Percentiles rank a stretch among this genome's conserved stretches.
These are phyloP conservation scores for Carapus acus DNA, from an alignment of 2,797 vertebrate genomes.

Conservation along the genomic window DNA sequence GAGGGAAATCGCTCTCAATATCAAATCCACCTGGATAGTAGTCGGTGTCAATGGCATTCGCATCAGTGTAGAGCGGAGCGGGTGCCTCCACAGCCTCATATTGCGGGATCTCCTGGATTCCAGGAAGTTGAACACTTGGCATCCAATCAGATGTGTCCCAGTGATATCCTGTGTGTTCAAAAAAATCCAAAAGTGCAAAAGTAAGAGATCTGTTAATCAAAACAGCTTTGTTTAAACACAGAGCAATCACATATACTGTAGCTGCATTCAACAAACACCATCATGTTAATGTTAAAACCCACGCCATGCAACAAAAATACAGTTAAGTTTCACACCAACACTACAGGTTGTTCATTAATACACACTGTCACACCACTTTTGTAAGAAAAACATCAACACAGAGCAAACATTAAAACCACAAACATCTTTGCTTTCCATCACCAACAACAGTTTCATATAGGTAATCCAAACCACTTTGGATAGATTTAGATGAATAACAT, in stretches of 20 bases:
- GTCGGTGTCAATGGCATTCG: slow-evolving; percentile 91
- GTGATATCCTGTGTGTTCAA: slow-evolving; percentile 84
- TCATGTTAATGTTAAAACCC: slow-evolving; percentile 53
- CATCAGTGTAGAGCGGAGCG: slow-evolving; percentile 84
- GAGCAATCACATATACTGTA: neutral
- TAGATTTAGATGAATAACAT: neutral
- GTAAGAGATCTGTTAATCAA: neutral
- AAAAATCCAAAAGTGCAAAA: slow-evolving; percentile 15
- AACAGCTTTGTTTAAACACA: too few species aligned
- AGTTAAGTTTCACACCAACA: slow-evolving; percentile 37
- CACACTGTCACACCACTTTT: slow-evolving; percentile 28
- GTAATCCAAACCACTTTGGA: neutral
- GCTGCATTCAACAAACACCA: neutral
- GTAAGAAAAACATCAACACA: slow-evolving; percentile 15
- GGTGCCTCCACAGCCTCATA: slow-evolving; percentile 91
- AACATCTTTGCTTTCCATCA: neutral
- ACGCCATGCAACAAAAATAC: slow-evolving; percentile 62
- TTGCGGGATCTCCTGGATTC: slow-evolving; percentile 96
- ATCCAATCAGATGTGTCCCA: slow-evolving; percentile 99
- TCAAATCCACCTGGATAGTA: slow-evolving; percentile 98
- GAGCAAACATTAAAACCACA: slow-evolving; percentile 19
- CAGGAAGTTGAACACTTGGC: slow-evolving; percentile 94
- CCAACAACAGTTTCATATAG: slow-evolving; percentile 1
- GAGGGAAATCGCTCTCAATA: slow-evolving; percentile 96
- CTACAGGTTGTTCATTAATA: slow-evolving; percentile 25